phyloP scores from a whole-genome alignment of 2,888 invertebrate species.

The Drosophila mimica region DNA sequence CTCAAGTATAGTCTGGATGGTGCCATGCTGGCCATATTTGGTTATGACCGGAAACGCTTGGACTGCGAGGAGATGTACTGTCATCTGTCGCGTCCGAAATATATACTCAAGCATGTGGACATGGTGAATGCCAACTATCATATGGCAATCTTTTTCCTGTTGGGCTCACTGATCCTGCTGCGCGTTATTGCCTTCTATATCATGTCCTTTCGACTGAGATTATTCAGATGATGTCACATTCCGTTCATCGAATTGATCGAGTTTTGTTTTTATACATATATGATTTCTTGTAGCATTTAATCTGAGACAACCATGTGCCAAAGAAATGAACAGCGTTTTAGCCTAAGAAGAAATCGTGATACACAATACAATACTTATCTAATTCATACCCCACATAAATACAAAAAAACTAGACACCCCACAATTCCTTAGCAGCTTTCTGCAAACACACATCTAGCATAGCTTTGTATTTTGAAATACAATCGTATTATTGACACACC shows the following conservation, averaged over 20 bases:
- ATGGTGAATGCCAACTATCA: conserved; percentile 89
- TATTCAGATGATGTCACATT: conserved; percentile 83
- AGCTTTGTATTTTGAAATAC: conserved; percentile 57
- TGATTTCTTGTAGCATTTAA: conserved; percentile 77
- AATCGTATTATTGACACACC: conserved; percentile 63
- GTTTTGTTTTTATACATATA: conserved; percentile 30
- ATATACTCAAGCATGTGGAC: conserved; percentile 91
- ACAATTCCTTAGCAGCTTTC: conserved; percentile 24
- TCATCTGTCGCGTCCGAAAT: conserved; percentile 89
- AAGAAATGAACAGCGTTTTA: conserved; percentile 70
- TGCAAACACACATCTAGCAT: conserved; percentile 26
- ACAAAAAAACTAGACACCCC: neutral
- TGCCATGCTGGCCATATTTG: conserved; percentile 92
- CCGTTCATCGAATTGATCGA: conserved; percentile 42
- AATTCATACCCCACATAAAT: conserved; percentile 12
- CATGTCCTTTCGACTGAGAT: conserved; percentile 88
- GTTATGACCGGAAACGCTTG: conserved; percentile 91
- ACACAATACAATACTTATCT: conserved; percentile 44
- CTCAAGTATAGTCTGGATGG: conserved; percentile 95
- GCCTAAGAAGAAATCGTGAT: conserved; percentile 74
- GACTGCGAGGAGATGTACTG: conserved; percentile 91
- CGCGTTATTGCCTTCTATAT: conserved; percentile 89
- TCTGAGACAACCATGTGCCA: conserved; percentile 67
- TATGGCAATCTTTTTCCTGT: conserved; percentile 88
- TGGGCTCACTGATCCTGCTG: conserved; percentile 88